Conservation (phyloP, 1,140 invertebrate genomes). For the Parasteatoda tepidariorum region DNA sequence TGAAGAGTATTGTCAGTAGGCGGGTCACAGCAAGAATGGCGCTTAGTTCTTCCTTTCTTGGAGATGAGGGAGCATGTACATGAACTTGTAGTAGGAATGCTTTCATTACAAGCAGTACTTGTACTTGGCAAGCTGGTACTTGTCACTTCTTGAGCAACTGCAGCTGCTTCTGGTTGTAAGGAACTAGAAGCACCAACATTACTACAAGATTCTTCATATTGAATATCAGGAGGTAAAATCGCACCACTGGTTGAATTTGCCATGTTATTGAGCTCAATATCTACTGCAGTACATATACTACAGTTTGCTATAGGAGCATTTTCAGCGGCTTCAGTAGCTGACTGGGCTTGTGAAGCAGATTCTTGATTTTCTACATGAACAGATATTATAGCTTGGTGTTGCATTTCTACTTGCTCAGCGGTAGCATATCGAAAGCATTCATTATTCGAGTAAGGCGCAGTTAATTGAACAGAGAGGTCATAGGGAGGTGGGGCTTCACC, state of each 20-base stretch:
- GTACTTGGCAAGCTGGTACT: slow-evolving; percentile 9
- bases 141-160: neutral
- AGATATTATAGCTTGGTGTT: slow-evolving; percentile 21
- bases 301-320: slow-evolving; percentile 30
- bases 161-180: slow-evolving; percentile 7
- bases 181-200: neutral
- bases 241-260: slow-evolving; percentile 26
- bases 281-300: slow-evolving; percentile 46
- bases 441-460: slow-evolving; percentile 26
- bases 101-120: slow-evolving; percentile 29
- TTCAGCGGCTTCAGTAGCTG: neutral
- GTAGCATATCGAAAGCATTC: slow-evolving; percentile 20
- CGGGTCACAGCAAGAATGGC: slow-evolving; percentile 60
- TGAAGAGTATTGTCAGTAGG: neutral
- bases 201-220: slow-evolving; percentile 54
- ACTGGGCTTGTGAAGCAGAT: neutral
- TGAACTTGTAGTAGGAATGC: slow-evolving; percentile 30
- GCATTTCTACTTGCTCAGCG: neutral
- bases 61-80: slow-evolving; percentile 18
- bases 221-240: slow-evolving; percentile 44
- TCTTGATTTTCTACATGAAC: slow-evolving; percentile 52
- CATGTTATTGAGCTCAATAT: slow-evolving; percentile 29
- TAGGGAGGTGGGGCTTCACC: slow-evolving; percentile 65
- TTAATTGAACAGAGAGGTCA: slow-evolving; percentile 59
- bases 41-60: slow-evolving; percentile 40